Conservation (phyloP, 1,140 invertebrate genomes). For the Drosophila pruinosa region DNA sequence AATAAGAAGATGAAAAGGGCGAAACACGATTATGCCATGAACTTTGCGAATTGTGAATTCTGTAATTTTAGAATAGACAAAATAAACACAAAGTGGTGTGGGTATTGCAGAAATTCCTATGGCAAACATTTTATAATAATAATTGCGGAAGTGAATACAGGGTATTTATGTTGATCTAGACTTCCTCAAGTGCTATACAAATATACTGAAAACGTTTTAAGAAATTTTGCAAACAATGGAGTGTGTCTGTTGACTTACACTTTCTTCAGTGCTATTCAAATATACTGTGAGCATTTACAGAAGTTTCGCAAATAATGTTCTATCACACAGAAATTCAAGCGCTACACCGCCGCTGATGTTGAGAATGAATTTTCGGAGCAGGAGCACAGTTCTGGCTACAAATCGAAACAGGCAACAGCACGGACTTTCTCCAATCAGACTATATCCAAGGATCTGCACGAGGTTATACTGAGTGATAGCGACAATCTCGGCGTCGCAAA, state of each 20-base stretch:
- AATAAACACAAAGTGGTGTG: no score
- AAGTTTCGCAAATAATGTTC: background rate
- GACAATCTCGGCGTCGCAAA: slow-evolving; percentile 41
- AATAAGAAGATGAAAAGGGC: background rate
- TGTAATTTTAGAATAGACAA: background rate
- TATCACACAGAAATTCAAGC: slow-evolving; percentile 74
- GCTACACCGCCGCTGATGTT: slow-evolving; percentile 77
- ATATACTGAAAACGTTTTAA: background rate
- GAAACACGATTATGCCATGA: background rate
- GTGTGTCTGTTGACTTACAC: background rate
- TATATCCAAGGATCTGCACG: slow-evolving; percentile 72
- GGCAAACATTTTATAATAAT: no score
- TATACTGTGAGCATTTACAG: background rate
- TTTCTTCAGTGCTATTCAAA: background rate
- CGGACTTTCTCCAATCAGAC: slow-evolving; percentile 78
- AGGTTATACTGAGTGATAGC: slow-evolving; percentile 68
- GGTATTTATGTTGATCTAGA: background rate
- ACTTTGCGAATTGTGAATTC: background rate
- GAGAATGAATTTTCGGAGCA: slow-evolving; percentile 78
- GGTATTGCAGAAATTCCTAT: no score
- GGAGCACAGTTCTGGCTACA: slow-evolving; percentile 67
- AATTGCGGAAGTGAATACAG: background rate
- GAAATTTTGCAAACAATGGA: background rate
- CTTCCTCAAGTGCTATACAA: background rate
- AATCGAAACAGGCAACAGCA: slow-evolving; percentile 55